Conservation (phyloP, 1,140 invertebrate species). For the Bicyclus anynana region DNA sequence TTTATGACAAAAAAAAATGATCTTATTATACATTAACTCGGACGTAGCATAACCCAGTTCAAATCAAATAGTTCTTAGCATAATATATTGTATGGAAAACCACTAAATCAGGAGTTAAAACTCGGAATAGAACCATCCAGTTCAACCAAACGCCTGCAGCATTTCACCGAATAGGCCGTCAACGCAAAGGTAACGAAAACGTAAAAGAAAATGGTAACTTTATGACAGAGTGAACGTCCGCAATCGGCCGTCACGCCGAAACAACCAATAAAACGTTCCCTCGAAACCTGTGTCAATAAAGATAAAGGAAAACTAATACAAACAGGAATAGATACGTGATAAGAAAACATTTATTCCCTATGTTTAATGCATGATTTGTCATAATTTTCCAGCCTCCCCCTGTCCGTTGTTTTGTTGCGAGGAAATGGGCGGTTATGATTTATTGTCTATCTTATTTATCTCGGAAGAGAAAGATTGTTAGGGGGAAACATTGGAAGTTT, state of each 20-base stretch:
- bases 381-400: conserved; percentile 70
- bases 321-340: conserved; percentile 75
- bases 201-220: conserved; percentile 10
- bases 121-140: no score
- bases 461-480: conserved; percentile 59
- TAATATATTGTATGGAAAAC: no score
- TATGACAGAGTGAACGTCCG: conserved; percentile 20
- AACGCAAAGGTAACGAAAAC: no score
- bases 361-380: conserved; percentile 77
- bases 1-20: no score
- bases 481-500: conserved; percentile 49
- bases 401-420: conserved; percentile 68
- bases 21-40: no score
- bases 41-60: no score
- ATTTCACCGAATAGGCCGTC: no score
- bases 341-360: conserved; percentile 77
- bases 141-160: no score
- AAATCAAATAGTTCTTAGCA: no score
- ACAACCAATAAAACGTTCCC: conserved; percentile 59
- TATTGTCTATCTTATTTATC: conserved; percentile 71
- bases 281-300: conserved; percentile 74
- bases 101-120: no score
- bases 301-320: conserved; percentile 76
- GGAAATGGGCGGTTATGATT: conserved; percentile 69
- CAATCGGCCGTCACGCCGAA: conserved; percentile 39